Conservation (phyloP, 2,797 vertebrate species). For the Squalus acanthias region DNA sequence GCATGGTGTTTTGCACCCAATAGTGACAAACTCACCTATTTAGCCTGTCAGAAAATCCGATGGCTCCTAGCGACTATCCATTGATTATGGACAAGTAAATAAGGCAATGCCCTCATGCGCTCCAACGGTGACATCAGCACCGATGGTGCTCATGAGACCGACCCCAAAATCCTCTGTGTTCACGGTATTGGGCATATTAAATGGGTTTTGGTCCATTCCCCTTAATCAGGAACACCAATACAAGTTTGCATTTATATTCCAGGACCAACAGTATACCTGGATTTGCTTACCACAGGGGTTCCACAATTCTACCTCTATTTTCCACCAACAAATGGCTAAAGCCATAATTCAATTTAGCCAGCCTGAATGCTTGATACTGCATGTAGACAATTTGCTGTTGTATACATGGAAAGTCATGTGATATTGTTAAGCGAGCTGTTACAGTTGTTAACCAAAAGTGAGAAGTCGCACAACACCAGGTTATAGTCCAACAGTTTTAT, state of each 20-base stretch:
- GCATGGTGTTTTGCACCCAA: too few relatives aligned
- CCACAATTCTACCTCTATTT: conserved; percentile 22
- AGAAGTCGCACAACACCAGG: too few relatives aligned
- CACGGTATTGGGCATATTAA: neutral
- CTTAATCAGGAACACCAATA: neutral
- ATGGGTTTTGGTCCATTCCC: neutral
- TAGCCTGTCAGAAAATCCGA: too few relatives aligned
- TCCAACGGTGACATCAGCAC: too few relatives aligned
- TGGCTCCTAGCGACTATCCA: too few relatives aligned
- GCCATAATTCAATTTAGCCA: neutral
- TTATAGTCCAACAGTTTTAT: too few relatives aligned
- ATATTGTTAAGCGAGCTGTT: conserved; percentile 14
- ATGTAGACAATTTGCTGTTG: conserved; percentile 20
- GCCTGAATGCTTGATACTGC: neutral
- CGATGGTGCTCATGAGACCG: too few relatives aligned
- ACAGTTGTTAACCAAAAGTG: neutral
- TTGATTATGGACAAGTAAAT: too few relatives aligned
- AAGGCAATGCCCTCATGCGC: too few relatives aligned
- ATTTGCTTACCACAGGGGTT: conserved; percentile 2
- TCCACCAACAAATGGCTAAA: conserved; percentile 16
- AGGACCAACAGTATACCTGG: conserved; percentile 10
- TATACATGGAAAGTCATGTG: neutral
- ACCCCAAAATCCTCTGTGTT: too few relatives aligned
- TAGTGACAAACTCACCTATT: too few relatives aligned
- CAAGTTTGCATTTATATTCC: neutral